Base-by-base conservation (phyloP, 2,113 vertebrate genomes). In the Chrysemys picta region DNA sequence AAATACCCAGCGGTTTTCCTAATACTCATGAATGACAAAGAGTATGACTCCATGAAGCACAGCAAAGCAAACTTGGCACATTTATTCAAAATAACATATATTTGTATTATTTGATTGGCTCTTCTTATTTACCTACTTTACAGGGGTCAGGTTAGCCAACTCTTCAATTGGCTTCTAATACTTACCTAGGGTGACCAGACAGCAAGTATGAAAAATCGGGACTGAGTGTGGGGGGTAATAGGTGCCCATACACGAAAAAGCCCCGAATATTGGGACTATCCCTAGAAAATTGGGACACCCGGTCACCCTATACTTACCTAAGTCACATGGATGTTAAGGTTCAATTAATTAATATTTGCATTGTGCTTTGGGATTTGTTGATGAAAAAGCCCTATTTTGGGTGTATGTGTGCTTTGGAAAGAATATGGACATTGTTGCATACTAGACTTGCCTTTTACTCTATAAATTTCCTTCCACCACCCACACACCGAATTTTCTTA, bases 61-160 rank as follows among this genome's bases (percentile, higher is more conserved):
- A 72, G 65, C 8, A 38, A 38, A 72, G 8, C n/a, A 38, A 72
- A 38, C 17, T 22, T 38, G 65, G 65, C n/a, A 72, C 65, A 22
- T 72, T 38, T 72, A 72, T 72, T 72, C n/a, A 72, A 22, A 72
- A 72, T 72, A 72, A 72, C 17, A 38, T n/a, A 59, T 62, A 72
- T 72, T 72, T 72, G 52, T 82, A 57, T 17, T 69, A 84, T 84
- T 88, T 81, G 79, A 47, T 57, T 72, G 47, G 0, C 52, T 84
- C 94, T 22, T 11, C 16, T 31, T 1, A 5, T 57, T 90, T 95
- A 29, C 38, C 56, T 82, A 45, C 3, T 29, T 22, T 79, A 92
- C 0, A 0, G 53, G 57, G 42, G 76, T 42, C 90, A 0, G 0
- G 29, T 53, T 38, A 91, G 3, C 16, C 52, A 62, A 14, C 31